phyloP scores from a whole-genome alignment of 1,140 invertebrate genomes.

The Triops longicaudatus region DNA sequence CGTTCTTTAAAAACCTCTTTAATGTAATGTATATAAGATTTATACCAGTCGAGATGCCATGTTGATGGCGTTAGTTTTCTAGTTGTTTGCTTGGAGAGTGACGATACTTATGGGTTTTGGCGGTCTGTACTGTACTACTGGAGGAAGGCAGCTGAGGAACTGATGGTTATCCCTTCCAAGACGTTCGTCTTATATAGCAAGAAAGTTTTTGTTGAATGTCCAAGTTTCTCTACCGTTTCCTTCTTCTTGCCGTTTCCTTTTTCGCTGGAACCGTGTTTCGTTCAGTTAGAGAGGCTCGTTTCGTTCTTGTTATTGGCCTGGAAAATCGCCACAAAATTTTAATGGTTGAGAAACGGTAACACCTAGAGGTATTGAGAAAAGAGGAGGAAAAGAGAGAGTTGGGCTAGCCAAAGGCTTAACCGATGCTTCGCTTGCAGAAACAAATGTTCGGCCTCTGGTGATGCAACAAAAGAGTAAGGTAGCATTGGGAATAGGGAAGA shows the following conservation, averaged over 20 bases:
- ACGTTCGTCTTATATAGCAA: background rate
- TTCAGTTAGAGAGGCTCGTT: background rate
- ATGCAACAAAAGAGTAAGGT: background rate
- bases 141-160: slow-evolving; percentile 4
- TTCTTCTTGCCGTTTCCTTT: background rate
- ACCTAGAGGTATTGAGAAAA: background rate
- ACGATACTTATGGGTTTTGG: too few relatives aligned
- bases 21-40: background rate
- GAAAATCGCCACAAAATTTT: background rate
- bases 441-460: background rate
- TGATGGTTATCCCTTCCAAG: background rate
- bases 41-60: background rate
- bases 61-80: background rate
- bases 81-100: background rate
- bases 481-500: background rate
- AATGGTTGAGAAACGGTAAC: slow-evolving; percentile 9
- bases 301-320: background rate
- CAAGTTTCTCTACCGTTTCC: slow-evolving; percentile 1
- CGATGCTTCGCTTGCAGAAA: background rate
- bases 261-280: background rate
- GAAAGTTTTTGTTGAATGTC: background rate
- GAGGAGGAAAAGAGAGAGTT: background rate
- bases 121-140: background rate
- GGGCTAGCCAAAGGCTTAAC: background rate
- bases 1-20: background rate